Percentiles rank a stretch among this genome's conserved stretches.
Evolutionary conservation across 2,797 vertebrate species (phyloP).

Genomic region (Balearica regulorum): DNA sequence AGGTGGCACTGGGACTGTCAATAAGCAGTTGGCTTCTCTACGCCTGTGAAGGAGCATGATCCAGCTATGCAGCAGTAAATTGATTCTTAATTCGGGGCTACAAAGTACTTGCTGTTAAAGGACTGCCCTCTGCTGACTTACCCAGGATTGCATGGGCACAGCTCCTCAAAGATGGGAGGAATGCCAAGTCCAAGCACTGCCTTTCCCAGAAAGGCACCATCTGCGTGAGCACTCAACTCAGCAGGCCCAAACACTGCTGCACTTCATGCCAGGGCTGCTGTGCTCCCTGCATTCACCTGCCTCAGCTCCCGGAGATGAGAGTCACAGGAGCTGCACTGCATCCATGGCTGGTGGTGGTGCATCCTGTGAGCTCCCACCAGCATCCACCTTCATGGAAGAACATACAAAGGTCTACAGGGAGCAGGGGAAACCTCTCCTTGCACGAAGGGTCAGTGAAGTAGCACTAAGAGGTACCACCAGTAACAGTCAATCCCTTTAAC

Average conservation of each 20-base stretch:
- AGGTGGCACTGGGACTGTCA: neutral
- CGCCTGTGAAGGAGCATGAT: neutral
- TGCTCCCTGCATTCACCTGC: neutral
- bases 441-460: neutral
- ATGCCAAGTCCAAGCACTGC: neutral
- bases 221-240: fast-evolving
- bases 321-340: conserved; percentile 74
- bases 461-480: neutral
- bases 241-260: neutral
- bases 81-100: neutral
- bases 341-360: conserved; percentile 73
- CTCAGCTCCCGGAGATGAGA: conserved; percentile 74
- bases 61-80: neutral
- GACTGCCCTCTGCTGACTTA: neutral
- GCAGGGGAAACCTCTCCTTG: conserved; percentile 77
- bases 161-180: neutral
- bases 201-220: neutral
- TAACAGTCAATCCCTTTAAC: neutral
- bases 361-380: conserved; percentile 78
- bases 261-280: neutral
- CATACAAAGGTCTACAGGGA: conserved; percentile 72
- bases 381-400: conserved; percentile 76
- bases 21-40: neutral
- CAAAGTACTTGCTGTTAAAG: neutral
- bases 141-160: neutral